Evolutionary conservation across 2,113 vertebrate species (phyloP).

Genomic region (Aramus guarauna): DNA sequence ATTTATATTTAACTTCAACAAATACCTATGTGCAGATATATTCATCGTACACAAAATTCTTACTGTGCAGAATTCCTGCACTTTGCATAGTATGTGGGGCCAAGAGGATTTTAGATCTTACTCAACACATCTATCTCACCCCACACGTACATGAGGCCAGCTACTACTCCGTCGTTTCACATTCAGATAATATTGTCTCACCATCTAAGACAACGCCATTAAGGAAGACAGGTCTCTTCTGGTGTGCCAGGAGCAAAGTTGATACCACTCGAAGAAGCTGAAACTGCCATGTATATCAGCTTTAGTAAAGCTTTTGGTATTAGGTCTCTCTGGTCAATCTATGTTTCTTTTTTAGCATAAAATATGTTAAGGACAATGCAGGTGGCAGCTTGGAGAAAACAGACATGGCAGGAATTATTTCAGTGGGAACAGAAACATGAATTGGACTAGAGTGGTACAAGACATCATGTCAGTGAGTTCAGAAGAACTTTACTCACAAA

Average conservation of each 20-base stretch:
- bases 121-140: neutral
- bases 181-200: neutral
- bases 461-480: conserved; percentile 61
- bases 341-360: neutral
- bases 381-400: conserved; percentile 11
- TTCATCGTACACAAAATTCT: neutral
- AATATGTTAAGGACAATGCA: neutral
- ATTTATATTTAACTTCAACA: neutral
- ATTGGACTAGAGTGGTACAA: conserved; percentile 44
- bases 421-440: conserved; percentile 49
- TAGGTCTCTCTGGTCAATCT: neutral
- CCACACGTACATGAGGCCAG: neutral
- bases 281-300: neutral
- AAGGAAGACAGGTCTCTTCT: neutral
- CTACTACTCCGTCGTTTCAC: neutral
- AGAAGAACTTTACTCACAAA: conserved; percentile 67
- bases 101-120: neutral
- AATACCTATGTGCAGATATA: neutral
- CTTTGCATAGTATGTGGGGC: neutral
- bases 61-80: neutral
- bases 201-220: neutral
- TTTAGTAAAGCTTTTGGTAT: neutral
- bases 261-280: neutral
- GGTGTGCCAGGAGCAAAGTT: neutral
- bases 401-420: conserved; percentile 37